These are phyloP conservation scores for Cancer borealis DNA, from an alignment of 2,888 invertebrate genomes.

Conservation along the genomic window DNA sequence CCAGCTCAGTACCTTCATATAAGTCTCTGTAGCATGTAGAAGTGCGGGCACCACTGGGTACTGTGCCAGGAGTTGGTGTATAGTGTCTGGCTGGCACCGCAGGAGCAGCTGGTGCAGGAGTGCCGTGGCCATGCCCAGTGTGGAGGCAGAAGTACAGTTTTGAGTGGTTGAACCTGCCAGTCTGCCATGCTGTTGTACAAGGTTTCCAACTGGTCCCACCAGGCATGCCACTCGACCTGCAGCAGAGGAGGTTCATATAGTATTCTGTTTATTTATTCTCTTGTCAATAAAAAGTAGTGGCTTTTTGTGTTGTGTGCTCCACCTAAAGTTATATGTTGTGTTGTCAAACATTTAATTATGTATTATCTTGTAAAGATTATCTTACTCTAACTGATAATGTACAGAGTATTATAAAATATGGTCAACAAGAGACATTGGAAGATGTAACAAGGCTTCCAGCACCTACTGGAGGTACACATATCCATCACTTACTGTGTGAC, in stretches of 20 bases:
- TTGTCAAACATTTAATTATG: background rate
- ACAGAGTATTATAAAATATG: too few species aligned
- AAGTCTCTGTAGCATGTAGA: constrained; percentile 64
- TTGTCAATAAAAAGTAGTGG: background rate
- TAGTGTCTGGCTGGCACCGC: constrained; percentile 56
- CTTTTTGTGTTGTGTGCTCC: background rate
- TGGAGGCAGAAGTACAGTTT: constrained; percentile 58
- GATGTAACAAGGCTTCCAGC: background rate
- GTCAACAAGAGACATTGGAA: too few species aligned
- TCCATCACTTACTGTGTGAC: constrained; percentile 52
- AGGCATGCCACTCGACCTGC: constrained; percentile 21
- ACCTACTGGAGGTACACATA: background rate
- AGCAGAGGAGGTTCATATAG: background rate
- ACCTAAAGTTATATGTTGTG: background rate
- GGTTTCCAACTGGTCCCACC: constrained; percentile 48
- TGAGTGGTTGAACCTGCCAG: constrained; percentile 59
- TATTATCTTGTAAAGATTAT: background rate
- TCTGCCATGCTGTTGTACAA: constrained; percentile 75
- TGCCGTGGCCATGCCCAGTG: constrained; percentile 59
- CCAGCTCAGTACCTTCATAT: constrained; percentile 57
- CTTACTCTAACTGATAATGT: too few species aligned
- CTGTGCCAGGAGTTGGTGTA: constrained; percentile 34
- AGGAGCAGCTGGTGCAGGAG: constrained; percentile 67
- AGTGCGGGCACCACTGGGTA: constrained; percentile 60
- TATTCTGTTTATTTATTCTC: background rate